A percentile compares a stretch with the other conserved stretches of the same genome.
Evolutionary conservation across 1,140 invertebrate genomes (phyloP).

Genomic region (Diorhabda sublineata): DNA sequence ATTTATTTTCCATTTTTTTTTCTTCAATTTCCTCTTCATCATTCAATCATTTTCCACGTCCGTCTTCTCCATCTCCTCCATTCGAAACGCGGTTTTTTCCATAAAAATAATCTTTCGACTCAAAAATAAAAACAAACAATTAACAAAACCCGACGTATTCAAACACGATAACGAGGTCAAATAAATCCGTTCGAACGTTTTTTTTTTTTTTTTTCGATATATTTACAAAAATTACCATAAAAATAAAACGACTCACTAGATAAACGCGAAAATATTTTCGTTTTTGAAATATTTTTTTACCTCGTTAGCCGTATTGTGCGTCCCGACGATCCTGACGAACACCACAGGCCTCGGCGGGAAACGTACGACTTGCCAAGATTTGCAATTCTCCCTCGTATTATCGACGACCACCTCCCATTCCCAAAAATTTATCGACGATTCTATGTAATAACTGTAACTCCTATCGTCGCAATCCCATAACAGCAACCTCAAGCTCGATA

Average conservation of each 20-base stretch:
- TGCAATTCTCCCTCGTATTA: constrained; percentile 69
- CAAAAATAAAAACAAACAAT: background rate
- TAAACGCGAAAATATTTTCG: no score
- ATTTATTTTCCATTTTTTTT: no score
- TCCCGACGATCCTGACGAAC: constrained; percentile 92
- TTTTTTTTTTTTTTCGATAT: no score
- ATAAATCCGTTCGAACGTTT: background rate
- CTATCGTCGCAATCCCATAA: constrained; percentile 98
- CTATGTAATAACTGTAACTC: constrained; percentile 92
- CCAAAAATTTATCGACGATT: constrained; percentile 89
- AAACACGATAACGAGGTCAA: background rate
- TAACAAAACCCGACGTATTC: background rate
- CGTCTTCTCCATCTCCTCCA: no score
- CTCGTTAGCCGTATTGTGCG: constrained; percentile 95
- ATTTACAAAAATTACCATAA: no score
- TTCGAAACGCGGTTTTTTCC: no score
- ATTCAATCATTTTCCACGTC: no score
- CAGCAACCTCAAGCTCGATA: constrained; percentile 85
- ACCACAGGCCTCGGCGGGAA: constrained; percentile 83
- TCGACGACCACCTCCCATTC: constrained; percentile 86
- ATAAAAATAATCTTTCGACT: no score
- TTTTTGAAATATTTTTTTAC: constrained; percentile 47
- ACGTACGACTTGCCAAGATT: constrained; percentile 87
- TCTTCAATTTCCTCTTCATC: no score
- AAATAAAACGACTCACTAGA: no score